Evolutionary conservation across 2,888 invertebrate species (phyloP).

Genomic region (Clanis bilineata): DNA sequence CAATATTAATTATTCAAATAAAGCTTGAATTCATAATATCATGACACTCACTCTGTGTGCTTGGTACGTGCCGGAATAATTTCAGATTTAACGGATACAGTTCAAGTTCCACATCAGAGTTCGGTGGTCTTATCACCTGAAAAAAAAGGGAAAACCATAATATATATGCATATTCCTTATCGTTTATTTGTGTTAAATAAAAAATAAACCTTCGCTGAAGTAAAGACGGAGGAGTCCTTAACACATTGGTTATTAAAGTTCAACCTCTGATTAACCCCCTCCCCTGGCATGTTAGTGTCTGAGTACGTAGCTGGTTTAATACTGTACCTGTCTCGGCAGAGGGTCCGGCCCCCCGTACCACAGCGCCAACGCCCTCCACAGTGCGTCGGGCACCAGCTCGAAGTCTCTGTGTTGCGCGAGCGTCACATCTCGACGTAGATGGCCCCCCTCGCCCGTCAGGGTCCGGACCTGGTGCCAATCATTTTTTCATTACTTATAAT

Average conservation of each 20-base stretch:
- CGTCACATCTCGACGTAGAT: constrained; percentile 87
- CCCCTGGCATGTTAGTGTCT: no score
- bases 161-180: no score
- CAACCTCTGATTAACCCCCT: no score
- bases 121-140: constrained; percentile 87
- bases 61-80: constrained; percentile 86
- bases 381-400: constrained; percentile 91
- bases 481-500: no score
- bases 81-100: constrained; percentile 91
- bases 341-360: constrained; percentile 93
- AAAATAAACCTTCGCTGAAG: no score
- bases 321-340: constrained; percentile 86
- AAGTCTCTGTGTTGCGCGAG: constrained; percentile 92
- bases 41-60: constrained; percentile 68
- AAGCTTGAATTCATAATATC: neutral
- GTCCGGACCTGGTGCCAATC: constrained; percentile 77
- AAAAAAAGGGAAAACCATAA: constrained; percentile 20
- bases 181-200: no score
- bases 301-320: no score
- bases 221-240: no score
- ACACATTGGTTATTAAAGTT: no score
- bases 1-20: neutral
- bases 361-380: constrained; percentile 92
- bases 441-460: constrained; percentile 94
- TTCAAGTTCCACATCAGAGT: constrained; percentile 89